A percentile compares a stretch with the other conserved stretches of the same genome.
phyloP scores from a whole-genome alignment of 2,888 invertebrate species.

The Trichacis sp. region DNA sequence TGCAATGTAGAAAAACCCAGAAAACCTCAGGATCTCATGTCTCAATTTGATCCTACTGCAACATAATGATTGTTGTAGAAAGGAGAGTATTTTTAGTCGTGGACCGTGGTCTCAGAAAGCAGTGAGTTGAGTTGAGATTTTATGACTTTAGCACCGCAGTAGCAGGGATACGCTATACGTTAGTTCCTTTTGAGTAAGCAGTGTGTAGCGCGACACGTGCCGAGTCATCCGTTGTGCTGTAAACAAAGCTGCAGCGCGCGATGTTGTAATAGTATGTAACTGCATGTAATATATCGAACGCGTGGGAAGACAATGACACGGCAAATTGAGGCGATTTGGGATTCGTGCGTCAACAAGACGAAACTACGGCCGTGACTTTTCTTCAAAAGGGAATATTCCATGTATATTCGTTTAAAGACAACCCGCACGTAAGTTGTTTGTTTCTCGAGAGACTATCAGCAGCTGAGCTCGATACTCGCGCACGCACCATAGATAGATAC shows the following conservation, averaged over 20 bases:
- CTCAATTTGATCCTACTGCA: background rate
- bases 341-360: conserved; percentile 8
- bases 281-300: conserved; percentile 34
- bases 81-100: background rate
- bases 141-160: too few species aligned
- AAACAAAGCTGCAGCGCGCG: conserved; percentile 34
- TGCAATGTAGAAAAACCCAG: background rate
- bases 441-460: too few species aligned
- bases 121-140: too few species aligned
- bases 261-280: conserved; percentile 12
- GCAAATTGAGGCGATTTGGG: conserved; percentile 29
- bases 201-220: conserved; percentile 35
- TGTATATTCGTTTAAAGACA: too few species aligned
- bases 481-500: too few species aligned
- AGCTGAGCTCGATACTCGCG: too few species aligned
- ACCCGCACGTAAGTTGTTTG: too few species aligned
- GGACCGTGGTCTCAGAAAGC: background rate
- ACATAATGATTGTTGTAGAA: background rate
- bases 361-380: too few species aligned
- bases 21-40: background rate
- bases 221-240: conserved; percentile 23
- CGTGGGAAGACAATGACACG: conserved; percentile 42
- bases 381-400: too few species aligned
- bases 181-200: too few species aligned
- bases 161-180: too few species aligned